These are phyloP conservation scores for Craseonycteris thonglongyai DNA, from an alignment of 2,113 vertebrate species.

Conservation along the genomic window DNA sequence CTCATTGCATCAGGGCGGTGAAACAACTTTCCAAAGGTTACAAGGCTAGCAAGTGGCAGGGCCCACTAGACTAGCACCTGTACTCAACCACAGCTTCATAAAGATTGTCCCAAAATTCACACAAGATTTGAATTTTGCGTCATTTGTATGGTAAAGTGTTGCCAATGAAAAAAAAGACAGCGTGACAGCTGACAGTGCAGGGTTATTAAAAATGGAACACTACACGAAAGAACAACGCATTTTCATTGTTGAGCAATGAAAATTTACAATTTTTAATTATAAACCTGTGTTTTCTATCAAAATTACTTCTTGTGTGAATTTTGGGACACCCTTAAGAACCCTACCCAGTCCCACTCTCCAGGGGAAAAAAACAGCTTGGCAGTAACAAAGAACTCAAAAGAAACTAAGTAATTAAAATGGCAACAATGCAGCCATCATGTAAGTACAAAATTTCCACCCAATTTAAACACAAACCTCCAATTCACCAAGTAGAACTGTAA, in stretches of 20 bases:
- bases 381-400: constrained; percentile 31
- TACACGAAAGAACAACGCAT: too few relatives aligned
- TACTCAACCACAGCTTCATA: not conserved
- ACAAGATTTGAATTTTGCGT: too few relatives aligned
- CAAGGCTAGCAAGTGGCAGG: not conserved
- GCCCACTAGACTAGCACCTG: not conserved
- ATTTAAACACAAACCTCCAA: constrained; percentile 48
- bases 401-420: constrained; percentile 47
- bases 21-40: not conserved
- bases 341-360: not conserved
- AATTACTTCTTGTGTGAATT: too few relatives aligned
- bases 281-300: too few relatives aligned
- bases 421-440: constrained; percentile 40
- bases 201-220: too few relatives aligned
- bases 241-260: too few relatives aligned
- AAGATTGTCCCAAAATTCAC: too few relatives aligned
- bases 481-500: constrained; percentile 25
- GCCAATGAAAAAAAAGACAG: too few relatives aligned
- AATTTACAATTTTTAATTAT: too few relatives aligned
- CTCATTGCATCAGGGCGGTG: not conserved
- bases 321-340: too few relatives aligned
- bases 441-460: constrained; percentile 44
- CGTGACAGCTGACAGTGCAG: too few relatives aligned
- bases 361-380: not conserved
- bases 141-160: too few relatives aligned